Percentiles rank a stretch among this genome's conserved stretches.
Conservation (phyloP, 2,797 vertebrate genomes). For the Galaxias olidus region DNA sequence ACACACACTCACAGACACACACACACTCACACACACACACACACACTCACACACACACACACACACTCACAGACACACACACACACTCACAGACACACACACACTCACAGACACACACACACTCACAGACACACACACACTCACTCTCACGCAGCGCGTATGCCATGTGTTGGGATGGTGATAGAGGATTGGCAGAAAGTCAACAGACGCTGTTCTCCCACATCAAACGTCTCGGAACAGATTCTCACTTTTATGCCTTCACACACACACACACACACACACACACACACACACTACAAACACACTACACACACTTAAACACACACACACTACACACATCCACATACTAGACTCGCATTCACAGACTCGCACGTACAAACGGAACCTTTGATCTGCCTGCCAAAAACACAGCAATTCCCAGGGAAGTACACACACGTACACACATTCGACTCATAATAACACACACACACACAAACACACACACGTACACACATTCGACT, state of each 20-base stretch:
- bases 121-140: constrained; percentile 16
- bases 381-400: constrained; percentile 72
- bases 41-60: constrained; percentile 1
- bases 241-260: constrained; percentile 75
- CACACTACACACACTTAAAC: constrained; percentile 10
- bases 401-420: constrained; percentile 67
- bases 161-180: constrained; percentile 79
- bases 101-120: constrained; percentile 4
- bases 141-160: constrained; percentile 56
- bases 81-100: constrained; percentile 15
- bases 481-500: constrained; percentile 13
- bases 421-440: constrained; percentile 25
- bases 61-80: background rate
- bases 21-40: constrained; percentile 11
- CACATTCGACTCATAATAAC: too few relatives aligned
- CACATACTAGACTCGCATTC: constrained; percentile 19
- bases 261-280: constrained; percentile 47
- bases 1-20: too few relatives aligned
- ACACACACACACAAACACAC: constrained; percentile 27
- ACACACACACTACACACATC: constrained; percentile 8
- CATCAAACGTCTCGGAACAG: constrained; percentile 78
- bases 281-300: constrained; percentile 30
- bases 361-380: constrained; percentile 42
- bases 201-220: constrained; percentile 76
- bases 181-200: constrained; percentile 80